Evolutionary conservation across 2,888 invertebrate species (phyloP), one percentile per base, ranked within the genome.

Genomic region (Flexamia atlantica): DNA sequence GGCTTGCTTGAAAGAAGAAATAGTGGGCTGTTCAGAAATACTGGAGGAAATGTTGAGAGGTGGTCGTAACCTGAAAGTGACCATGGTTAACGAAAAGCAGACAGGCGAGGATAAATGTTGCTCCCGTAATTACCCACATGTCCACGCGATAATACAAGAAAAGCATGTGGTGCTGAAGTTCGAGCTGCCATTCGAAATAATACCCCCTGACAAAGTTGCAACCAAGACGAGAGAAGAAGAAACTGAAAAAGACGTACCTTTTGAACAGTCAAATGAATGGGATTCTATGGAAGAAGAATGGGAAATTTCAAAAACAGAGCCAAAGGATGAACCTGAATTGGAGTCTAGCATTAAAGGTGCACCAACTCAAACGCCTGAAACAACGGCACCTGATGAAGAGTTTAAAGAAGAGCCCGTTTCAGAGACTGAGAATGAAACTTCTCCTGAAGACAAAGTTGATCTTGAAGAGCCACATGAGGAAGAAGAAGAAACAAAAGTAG

Each of bases 51-150:
- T 64, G 28, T 14, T 64, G 1, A 28, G 30, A 64, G 30, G 12
- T 5, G 64, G 64, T 14, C 64, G 30, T 12, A 28, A 64, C 14
- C 64, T 64, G 12, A 64, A 64, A 64, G 28, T 64, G 5, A 28
- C 28, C 30, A 28, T 64, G 28, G 4, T 4, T 5, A 64, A 64
- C 7, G 64, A 64, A 0, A 4, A 28, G 28, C 28, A 5, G 12
- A n/a, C n/a, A n/a, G 64, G 64, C 12, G 9, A 36, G 36, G 64
- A 30, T 28, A 64, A 64, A 64, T 64, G 64, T 28, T 64, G 64
- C 14, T 64, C 64, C 3, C 25, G 64, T 28, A 64, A 25, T 4
- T 64, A 64, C 14, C 64, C 64, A 3, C 64, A 64, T 64, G 64
- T 64, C 3, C 64, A 64, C 14, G 64, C 28, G 2, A 0, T 64